These are phyloP conservation scores for Bucorvus abyssinicus DNA, from an alignment of 2,797 vertebrate species.

Conservation along the genomic window DNA sequence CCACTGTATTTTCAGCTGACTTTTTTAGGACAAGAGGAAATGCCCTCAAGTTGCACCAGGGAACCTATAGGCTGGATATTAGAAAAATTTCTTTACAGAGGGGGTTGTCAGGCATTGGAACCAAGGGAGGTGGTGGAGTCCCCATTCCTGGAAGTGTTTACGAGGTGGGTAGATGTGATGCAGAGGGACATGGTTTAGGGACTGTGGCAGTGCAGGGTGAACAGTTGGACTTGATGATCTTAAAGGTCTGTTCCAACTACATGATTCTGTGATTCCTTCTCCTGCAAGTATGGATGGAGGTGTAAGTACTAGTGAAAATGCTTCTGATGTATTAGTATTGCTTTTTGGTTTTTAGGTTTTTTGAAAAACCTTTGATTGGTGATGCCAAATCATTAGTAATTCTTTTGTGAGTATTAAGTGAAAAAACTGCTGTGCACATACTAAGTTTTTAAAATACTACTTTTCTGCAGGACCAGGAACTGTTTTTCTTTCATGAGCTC, in stretches of 20 bases:
- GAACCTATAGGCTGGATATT: too few relatives aligned
- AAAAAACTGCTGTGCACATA: not conserved
- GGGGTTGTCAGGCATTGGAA: too few relatives aligned
- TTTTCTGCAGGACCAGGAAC: conserved; percentile 88
- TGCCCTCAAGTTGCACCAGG: too few relatives aligned
- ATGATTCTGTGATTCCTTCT: too few relatives aligned
- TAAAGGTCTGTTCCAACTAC: too few relatives aligned
- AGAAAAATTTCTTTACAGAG: too few relatives aligned
- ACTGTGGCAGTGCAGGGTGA: too few relatives aligned
- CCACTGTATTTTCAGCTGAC: not conserved
- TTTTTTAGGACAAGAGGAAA: not conserved
- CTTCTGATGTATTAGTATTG: not conserved
- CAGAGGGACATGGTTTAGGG: too few relatives aligned
- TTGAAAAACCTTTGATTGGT: not conserved
- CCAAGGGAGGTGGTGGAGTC: too few relatives aligned
- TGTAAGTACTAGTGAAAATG: not conserved
- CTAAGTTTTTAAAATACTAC: not conserved
- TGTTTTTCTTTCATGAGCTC: conserved; percentile 98
- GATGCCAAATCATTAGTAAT: not conserved
- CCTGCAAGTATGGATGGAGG: not conserved
- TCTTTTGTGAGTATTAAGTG: not conserved
- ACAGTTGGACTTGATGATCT: too few relatives aligned
- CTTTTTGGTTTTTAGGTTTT: not conserved
- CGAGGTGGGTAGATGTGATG: too few relatives aligned
- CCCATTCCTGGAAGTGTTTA: too few relatives aligned